Evolutionary conservation across 2,888 invertebrate species (phyloP), one percentile per base, ranked within the genome.

Genomic region (Therioaphis trifolii): DNA sequence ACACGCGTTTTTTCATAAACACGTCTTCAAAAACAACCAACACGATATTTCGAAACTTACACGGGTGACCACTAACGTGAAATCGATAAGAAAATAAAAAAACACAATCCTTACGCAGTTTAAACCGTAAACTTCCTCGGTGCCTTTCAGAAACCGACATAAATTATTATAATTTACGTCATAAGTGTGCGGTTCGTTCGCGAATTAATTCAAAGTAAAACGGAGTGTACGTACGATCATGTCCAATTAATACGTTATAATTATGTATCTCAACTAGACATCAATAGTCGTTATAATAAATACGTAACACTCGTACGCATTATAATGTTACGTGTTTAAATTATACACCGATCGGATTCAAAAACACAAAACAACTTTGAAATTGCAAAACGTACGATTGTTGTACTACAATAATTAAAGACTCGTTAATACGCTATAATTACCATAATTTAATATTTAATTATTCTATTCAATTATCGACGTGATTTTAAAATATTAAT

Each of bases 381-480:
- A 46, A 27, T 66, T 76, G 27, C 61, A 46, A 63, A 76, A 77
- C 49, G 21, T 14, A 5, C 21, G 49, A 66, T 21, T 49, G 66
- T 76, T 24, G 7, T 4, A 46, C n/a, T n/a, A n/a, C n/a, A n/a
- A n/a, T n/a, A 21, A 58, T 55, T 74, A 43, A 40, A 12, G n/a
- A 46, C 61, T 76, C 29, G 76, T 66, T 66, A 66, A 77, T 66
- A 66, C 21, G 18, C 77, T 66, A 77, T 77, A 77, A 77, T 77
- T 77, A 77, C 12, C 77, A 66, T 77, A 77, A 21, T 21, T 66
- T 35, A 52, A 35, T 66, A 15, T 66, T 66, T 63, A 76, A 76
- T 76, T 66, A 29, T 63, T 29, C 43, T 24, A 77, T 66, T 66
- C 77, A 77, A 77, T 77, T 77, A 66, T 29, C 21, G 52, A 49